Conservation (phyloP, 2,797 vertebrate species). For the Pipistrellus kuhlii region DNA sequence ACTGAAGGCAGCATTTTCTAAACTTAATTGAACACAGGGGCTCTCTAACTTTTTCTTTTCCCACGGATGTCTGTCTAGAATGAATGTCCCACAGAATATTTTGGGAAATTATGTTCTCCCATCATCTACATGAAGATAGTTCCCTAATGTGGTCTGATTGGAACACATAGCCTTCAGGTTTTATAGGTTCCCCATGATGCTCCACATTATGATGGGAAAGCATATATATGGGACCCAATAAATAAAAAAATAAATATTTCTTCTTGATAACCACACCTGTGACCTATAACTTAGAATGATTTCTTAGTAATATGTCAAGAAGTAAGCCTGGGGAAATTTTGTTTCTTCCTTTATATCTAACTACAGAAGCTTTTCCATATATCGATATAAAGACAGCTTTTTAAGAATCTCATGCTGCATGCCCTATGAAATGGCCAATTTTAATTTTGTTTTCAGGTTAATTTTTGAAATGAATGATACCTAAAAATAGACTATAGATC, state of each 20-base stretch:
- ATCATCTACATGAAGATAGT: neutral
- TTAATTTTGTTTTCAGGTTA: neutral
- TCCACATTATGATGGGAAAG: neutral
- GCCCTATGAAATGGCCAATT: neutral
- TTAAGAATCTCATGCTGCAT: neutral
- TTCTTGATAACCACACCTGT: neutral
- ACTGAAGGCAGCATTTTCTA: neutral
- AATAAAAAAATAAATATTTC: neutral
- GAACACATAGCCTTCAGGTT: neutral
- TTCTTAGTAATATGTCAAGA: conserved; percentile 30
- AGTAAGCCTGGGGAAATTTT: neutral
- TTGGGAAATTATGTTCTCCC: neutral
- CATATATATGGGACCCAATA: neutral
- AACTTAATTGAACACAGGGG: neutral
- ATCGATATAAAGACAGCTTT: neutral
- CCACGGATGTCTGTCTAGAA: neutral
- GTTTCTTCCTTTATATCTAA: neutral
- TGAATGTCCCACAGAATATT: neutral
- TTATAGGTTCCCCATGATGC: neutral
- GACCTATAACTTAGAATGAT: neutral
- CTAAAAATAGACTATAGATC: neutral
- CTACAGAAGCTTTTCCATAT: neutral
- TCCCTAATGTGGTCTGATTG: neutral
- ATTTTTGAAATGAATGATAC: neutral
- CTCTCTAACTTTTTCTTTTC: neutral